phyloP scores from a whole-genome alignment of 2,888 invertebrate genomes.

The Hybos culiciformis region DNA sequence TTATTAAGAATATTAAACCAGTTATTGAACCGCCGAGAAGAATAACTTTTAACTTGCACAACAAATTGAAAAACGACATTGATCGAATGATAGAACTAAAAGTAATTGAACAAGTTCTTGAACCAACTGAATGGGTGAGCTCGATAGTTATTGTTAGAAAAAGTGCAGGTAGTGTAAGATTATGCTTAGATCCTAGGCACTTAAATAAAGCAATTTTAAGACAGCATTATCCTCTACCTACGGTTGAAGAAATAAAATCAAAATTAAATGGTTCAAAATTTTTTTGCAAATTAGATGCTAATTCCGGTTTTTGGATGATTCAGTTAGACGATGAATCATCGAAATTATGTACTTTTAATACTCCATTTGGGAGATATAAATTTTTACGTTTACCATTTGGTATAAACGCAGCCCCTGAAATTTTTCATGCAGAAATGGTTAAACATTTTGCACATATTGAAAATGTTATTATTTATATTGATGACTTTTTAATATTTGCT shows the following conservation, averaged over 20 bases:
- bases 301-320: constrained; percentile 10
- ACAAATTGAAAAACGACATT: constrained; percentile 3
- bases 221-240: not conserved
- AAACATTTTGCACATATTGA: constrained; percentile 16
- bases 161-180: constrained; percentile 9
- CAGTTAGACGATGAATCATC: not conserved
- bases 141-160: constrained; percentile 1
- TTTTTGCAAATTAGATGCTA: constrained; percentile 17
- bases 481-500: constrained; percentile 10
- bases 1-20: constrained; percentile 1
- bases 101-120: not conserved
- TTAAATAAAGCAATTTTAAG: constrained; percentile 4
- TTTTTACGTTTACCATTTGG: constrained; percentile 13
- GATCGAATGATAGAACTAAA: not conserved
- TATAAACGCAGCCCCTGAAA: constrained; percentile 10
- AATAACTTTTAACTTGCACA: constrained; percentile 5
- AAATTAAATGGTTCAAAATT: constrained; percentile 14
- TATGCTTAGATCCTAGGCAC: constrained; percentile 19
- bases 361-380: constrained; percentile 15
- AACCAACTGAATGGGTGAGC: constrained; percentile 4
- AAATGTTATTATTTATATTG: constrained; percentile 10
- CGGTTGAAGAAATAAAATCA: constrained; percentile 14
- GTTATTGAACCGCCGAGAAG: constrained; percentile 6
- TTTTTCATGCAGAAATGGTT: constrained; percentile 15
- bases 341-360: not conserved